phyloP scores from a whole-genome alignment of 2,113 vertebrate species.

The Podiceps cristatus region DNA sequence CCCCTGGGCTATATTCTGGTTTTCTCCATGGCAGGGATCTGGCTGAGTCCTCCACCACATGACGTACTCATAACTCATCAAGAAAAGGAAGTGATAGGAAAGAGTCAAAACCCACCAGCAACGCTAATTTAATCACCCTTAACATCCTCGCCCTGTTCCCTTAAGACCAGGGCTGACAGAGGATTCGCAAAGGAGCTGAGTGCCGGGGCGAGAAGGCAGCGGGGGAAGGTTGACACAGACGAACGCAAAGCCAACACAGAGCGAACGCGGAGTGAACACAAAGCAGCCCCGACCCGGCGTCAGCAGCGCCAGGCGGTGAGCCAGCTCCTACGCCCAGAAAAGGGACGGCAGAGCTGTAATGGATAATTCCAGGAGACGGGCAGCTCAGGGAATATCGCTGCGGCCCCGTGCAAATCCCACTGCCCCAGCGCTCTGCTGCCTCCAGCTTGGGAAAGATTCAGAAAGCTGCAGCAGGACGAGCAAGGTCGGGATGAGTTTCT shows the following conservation, averaged over 20 bases:
- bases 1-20: background rate
- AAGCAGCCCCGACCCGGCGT: background rate
- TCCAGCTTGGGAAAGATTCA: fast-evolving
- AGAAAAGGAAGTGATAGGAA: background rate
- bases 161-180: background rate
- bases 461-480: background rate
- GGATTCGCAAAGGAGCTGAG: background rate
- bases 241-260: background rate
- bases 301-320: background rate
- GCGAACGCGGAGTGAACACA: background rate
- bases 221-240: background rate
- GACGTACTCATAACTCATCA: background rate
- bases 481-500: background rate
- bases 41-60: fast-evolving
- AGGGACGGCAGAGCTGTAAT: background rate
- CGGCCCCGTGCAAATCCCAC: background rate
- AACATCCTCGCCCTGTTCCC: background rate
- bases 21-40: background rate
- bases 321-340: background rate
- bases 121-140: background rate
- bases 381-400: fast-evolving
- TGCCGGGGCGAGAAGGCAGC: fast-evolving
- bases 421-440: background rate
- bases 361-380: background rate
- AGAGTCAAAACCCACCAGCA: background rate